Base-by-base conservation (phyloP, 1,140 invertebrate genomes). In the Armadillidium nasatum region DNA sequence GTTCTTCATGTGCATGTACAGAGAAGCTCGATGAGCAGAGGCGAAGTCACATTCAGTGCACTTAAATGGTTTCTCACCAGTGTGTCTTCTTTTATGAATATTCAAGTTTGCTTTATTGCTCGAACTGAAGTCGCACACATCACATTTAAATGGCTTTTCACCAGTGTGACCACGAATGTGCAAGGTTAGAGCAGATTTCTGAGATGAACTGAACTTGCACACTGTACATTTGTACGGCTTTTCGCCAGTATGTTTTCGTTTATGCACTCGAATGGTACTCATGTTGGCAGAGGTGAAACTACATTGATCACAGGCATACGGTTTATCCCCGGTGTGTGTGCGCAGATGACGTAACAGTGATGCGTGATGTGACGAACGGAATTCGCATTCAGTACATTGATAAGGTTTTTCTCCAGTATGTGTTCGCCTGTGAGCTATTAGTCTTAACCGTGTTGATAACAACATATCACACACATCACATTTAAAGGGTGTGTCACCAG, bases 371-470 rank as follows among this genome's bases (percentile, higher is more conserved):
- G 54, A 73, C 1, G 72, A 50, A 46, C 67, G 54, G 46, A 60
- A 73, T 19, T 73, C 72, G 10, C 72, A 73, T 60, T 73, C 46
- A n/a, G 72, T 23, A 22, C 72, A 73, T 11, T 54, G 46, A 46
- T 69, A 75, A 10, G 74, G 74, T 21, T 75, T 75, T 44, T 75
- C 74, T 44, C 74, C 74, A 19, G 74, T 75, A 45, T 75, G 74
- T 22, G 68, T 70, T 10, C 66, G 60, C 9, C 21, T 69, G 66
- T 50, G 68, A 33, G 33, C 33, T 33, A 33, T 33, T 33, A 33
- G 33, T 33, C 33, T 33, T 6, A 33, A 33, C 33, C 33, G 33
- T 6, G 33, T 33, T 33, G 72, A 19, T 44, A 73, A 43, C 21
- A 73, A 19, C 33, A 33, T 33, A 33, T 33, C 33, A 33, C 33